Evolutionary conservation across 2,797 vertebrate species (phyloP).

Genomic region (Erethizon dorsatum): DNA sequence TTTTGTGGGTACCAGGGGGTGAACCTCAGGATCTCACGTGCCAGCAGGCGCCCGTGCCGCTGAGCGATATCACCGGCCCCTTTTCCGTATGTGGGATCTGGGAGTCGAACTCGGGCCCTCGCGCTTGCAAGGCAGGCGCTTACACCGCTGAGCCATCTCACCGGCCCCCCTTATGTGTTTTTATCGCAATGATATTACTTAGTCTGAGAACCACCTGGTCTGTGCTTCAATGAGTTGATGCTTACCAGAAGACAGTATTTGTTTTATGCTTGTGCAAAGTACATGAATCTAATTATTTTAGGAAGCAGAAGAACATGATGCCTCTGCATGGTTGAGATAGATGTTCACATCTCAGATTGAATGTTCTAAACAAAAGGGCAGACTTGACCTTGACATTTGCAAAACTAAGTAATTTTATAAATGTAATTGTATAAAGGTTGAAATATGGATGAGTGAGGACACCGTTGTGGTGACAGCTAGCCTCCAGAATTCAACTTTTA

Average conservation of each 20-base stretch:
- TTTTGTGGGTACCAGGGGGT: too few species aligned
- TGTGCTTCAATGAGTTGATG: not conserved
- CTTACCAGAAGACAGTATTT: slow-evolving; percentile 46
- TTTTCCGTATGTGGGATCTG: too few species aligned
- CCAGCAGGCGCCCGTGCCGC: too few species aligned
- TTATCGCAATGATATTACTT: not conserved
- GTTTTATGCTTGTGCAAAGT: not conserved
- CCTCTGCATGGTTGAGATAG: not conserved
- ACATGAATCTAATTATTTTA: slow-evolving; percentile 31
- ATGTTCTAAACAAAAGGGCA: slow-evolving; percentile 50
- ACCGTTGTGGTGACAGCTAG: not conserved
- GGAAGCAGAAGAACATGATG: not conserved
- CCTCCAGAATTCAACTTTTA: slow-evolving; percentile 31
- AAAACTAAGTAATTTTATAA: not conserved
- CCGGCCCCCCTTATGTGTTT: not conserved
- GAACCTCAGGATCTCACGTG: too few species aligned
- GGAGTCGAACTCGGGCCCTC: too few species aligned
- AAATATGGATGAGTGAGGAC: not conserved
- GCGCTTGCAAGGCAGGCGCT: too few species aligned
- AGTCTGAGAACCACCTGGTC: slow-evolving; percentile 18
- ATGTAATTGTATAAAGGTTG: not conserved
- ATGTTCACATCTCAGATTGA: not conserved
- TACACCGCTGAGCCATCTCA: too few species aligned
- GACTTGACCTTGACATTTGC: slow-evolving; percentile 64
- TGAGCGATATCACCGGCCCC: too few species aligned